Base-by-base conservation (phyloP, 2,888 invertebrate genomes). In the Tipula vernalis region DNA sequence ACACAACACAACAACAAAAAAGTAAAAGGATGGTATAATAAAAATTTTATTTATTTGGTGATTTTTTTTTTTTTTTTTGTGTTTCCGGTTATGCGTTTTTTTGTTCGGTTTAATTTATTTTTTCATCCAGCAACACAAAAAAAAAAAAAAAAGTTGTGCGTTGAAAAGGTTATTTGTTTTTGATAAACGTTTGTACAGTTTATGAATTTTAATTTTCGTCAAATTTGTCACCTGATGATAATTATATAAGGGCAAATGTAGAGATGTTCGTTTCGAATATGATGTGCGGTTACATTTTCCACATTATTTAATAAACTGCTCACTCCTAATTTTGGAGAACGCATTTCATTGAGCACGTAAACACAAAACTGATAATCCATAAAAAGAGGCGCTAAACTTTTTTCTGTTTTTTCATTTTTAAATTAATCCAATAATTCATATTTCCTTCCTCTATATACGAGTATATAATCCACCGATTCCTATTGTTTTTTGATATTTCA, bases 91-190 rank as follows among this genome's bases (percentile, higher is more conserved):
- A 71, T 71, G 71, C 71, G 71, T 71, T 71, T 57, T 57, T 57
- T 71, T 15, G 6, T 51, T 51, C n/a, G 71, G 18, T 71, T 71
- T n/a, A 51, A 51, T 51, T 51, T 51, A 51, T 51, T 51, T 28
- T 51, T 51, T 15, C 51, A 51, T n/a, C 51, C 51, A 51, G 47
- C 6, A 51, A 3, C 51, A 15, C 15, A 51, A 51, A 51, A 15
- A n/a, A 51, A 51, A 51, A 15, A n/a, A 51, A 71, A 71, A 71
- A 28, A 18, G 71, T n/a, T 28, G n/a, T 71, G 28, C 71, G 71
- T 71, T 71, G 71, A 71, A 71, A 71, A 71, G 71, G 71, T 71
- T 71, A 71, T 71, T 71, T 71, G 71, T 71, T 71, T 71, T 71
- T 71, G 71, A 71, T 71, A 71, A 71, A 71, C 71, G 71, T 71